Evolutionary conservation across 1,140 invertebrate genomes (phyloP).

Genomic region (Trachymyrmex septentrionalis): DNA sequence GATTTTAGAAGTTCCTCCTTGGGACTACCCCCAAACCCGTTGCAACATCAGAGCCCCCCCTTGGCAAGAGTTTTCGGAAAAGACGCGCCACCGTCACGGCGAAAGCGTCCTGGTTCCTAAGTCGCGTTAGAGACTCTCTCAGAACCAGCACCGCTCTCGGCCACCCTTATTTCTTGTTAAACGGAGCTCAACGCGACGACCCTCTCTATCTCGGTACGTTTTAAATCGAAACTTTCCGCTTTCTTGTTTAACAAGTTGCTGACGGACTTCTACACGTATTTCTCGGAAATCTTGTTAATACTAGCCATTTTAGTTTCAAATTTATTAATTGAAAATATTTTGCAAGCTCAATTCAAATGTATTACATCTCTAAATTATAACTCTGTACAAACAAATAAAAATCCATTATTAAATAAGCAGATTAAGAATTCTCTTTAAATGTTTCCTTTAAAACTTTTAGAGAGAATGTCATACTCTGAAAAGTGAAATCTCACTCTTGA

Average conservation of each 20-base stretch:
- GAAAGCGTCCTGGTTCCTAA: constrained; percentile 64
- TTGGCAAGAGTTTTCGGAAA: constrained; percentile 53
- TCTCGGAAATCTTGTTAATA: constrained; percentile 22
- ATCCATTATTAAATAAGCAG: not conserved
- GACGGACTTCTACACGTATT: constrained; percentile 18
- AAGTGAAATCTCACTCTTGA: too few relatives aligned
- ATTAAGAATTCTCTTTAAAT: not conserved
- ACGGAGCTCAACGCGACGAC: constrained; percentile 63
- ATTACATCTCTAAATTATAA: not conserved
- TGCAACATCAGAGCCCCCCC: not conserved
- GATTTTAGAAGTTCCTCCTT: constrained; percentile 78
- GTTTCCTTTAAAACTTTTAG: too few relatives aligned
- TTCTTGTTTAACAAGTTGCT: constrained; percentile 41
- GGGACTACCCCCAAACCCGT: constrained; percentile 44
- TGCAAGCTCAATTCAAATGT: not conserved
- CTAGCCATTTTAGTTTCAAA: not conserved
- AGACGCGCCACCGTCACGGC: constrained; percentile 48
- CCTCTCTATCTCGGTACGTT: constrained; percentile 16
- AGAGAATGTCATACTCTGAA: too few relatives aligned
- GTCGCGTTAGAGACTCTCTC: constrained; percentile 66
- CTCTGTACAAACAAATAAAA: not conserved
- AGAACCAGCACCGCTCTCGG: constrained; percentile 48
- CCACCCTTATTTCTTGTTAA: constrained; percentile 73
- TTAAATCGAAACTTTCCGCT: constrained; percentile 61
- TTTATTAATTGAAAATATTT: not conserved